A percentile compares a stretch with the other conserved stretches of the same genome.
These are phyloP conservation scores for Patiria miniata DNA, from an alignment of 35 echinoderm and acorn worm species.

Conservation along the genomic window DNA sequence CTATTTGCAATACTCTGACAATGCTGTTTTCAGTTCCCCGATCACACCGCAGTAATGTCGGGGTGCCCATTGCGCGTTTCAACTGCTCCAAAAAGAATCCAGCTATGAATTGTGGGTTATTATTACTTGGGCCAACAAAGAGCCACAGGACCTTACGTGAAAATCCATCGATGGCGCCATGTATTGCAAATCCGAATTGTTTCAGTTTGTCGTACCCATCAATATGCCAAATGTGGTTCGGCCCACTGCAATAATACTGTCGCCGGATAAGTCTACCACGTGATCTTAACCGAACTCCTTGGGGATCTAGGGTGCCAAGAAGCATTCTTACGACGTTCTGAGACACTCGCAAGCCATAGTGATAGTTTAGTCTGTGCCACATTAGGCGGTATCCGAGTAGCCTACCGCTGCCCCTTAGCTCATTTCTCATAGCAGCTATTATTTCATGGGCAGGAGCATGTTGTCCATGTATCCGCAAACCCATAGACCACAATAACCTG, in stretches of 20 bases:
- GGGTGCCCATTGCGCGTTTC: slow-evolving; percentile 39
- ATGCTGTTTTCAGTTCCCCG: slow-evolving; percentile 71
- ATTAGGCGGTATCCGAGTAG: slow-evolving; percentile 53
- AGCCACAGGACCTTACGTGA: slow-evolving; percentile 80
- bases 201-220: slow-evolving; percentile 87
- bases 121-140: slow-evolving; percentile 56
- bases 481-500: not conserved
- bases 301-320: slow-evolving; percentile 47
- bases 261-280: slow-evolving; percentile 44
- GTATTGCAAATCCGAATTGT: slow-evolving; percentile 71
- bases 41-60: slow-evolving; percentile 59
- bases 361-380: slow-evolving; percentile 55
- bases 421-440: slow-evolving; percentile 26
- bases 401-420: slow-evolving; percentile 51
- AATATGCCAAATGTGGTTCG: slow-evolving; percentile 65
- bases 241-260: slow-evolving; percentile 43
- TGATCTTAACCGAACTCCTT: slow-evolving; percentile 49
- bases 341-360: slow-evolving; percentile 34
- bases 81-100: slow-evolving; percentile 47
- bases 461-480: not conserved
- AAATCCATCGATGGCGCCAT: slow-evolving; percentile 75
- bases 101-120: slow-evolving; percentile 48
- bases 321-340: slow-evolving; percentile 39
- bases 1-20: slow-evolving; percentile 45
- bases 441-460: slow-evolving; percentile 29